A percentile compares a stretch with the other conserved stretches of the same genome.
Conservation (phyloP, 2,113 vertebrate genomes). For the Ictidomys tridecemlineatus region DNA sequence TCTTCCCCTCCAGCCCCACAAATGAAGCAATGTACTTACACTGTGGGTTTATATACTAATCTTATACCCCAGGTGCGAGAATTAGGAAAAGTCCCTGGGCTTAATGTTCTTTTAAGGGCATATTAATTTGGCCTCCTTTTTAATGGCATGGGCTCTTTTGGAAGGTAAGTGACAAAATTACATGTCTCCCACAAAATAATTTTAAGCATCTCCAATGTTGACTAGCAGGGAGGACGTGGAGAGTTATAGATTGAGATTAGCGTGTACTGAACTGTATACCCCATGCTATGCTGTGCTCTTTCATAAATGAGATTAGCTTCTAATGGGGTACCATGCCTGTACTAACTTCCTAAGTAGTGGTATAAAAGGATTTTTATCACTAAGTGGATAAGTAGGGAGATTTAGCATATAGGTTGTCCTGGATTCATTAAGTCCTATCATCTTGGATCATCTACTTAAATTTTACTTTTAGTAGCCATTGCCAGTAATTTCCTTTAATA, state of each 20-base stretch:
- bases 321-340: background rate
- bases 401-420: background rate
- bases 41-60: slow-evolving; percentile 78
- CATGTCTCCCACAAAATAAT: background rate
- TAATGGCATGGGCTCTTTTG: slow-evolving; percentile 31
- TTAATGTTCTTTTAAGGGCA: slow-evolving; percentile 71
- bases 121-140: slow-evolving; percentile 15
- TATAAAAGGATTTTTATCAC: too few relatives aligned
- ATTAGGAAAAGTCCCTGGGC: background rate
- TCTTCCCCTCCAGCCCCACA: background rate
- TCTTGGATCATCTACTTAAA: slow-evolving; percentile 88
- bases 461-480: slow-evolving; percentile 86
- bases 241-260: background rate
- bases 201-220: background rate
- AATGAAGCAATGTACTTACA: slow-evolving; percentile 75
- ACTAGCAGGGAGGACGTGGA: background rate
- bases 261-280: background rate
- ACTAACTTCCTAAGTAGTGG: background rate
- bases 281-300: background rate
- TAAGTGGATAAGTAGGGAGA: background rate
- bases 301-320: background rate
- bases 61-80: slow-evolving; percentile 53
- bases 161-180: background rate
- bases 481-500: slow-evolving; percentile 84
- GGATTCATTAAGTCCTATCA: slow-evolving; percentile 88